Evolutionary conservation across 2,113 vertebrate genomes (phyloP), one percentile per base, ranked within the genome.

Genomic region (Sinocyclocheilus grahami): DNA sequence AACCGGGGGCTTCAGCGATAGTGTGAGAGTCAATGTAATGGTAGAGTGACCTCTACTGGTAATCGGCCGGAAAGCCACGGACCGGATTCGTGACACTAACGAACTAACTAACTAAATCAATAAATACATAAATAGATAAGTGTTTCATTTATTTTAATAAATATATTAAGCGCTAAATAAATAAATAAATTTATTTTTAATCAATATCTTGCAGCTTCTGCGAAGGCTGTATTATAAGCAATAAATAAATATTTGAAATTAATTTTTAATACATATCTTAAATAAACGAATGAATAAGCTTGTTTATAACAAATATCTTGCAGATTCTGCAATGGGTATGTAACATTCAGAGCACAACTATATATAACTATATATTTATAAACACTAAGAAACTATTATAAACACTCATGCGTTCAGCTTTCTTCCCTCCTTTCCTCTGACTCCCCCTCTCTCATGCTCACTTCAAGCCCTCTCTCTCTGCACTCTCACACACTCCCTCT

Each of bases 331-430:
- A 65, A 14, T 27, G 24, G 11, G 4, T 27, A 39, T 11, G 8
- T 5, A 74, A 74, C 3, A 3, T 74, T 42, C 2, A 72, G 71
- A n/a, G 46, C 5, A 48, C 1, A 18, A 51, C 42, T 75, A 27
- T 27, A 27, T 27, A 27, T 27, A 27, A 27, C 27, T 27, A 27
- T 27, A 27, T 27, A 27, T 27, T 10, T 37, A 42, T 42, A 39
- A 75, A 72, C 33, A 75, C 3, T 75, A 0, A 72, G 94, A 93
- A 92, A 91, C 95, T 93, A 93, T 95, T 97, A 97, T 98, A 98
- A 97, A 97, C 97, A 97, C 95, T 89, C 94, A 93, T 86, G 95
- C 96, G 95, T 93, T 95, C 92, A 87, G 90, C 91, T 92, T 82
- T 91, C 93, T 90, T 86, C 93, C 94, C 92, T 94, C 94, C 91